Evolutionary conservation across 2,888 invertebrate genomes (phyloP).

Genomic region (Blastobasis adustella): DNA sequence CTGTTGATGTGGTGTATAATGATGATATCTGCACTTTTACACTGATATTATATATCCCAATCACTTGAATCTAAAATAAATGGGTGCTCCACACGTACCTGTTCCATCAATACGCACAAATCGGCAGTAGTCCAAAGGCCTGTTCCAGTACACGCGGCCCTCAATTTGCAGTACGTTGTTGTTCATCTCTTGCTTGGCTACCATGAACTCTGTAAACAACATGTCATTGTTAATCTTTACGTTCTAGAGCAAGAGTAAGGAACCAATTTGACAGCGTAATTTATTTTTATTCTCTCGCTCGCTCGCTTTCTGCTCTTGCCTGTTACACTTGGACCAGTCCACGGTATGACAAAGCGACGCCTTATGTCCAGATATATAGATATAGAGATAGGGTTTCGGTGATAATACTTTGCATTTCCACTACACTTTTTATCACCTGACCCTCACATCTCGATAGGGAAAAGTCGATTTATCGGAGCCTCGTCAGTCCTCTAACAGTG

Average conservation of each 20-base stretch:
- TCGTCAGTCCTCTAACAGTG: no score
- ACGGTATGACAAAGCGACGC: no score
- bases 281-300: neutral
- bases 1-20: no score
- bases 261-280: neutral
- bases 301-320: no score
- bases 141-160: constrained; percentile 19
- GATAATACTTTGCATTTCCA: no score
- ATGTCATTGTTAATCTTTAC: neutral
- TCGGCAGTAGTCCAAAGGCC: constrained; percentile 51
- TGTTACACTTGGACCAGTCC: no score
- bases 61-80: neutral
- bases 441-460: no score
- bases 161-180: constrained; percentile 18
- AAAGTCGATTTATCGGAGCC: no score
- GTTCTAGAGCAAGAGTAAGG: neutral
- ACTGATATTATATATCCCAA: neutral
- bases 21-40: neutral
- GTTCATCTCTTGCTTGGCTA: constrained; percentile 14
- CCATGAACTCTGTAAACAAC: constrained; percentile 29
- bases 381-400: no score
- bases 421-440: no score
- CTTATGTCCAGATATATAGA: no score
- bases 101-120: constrained; percentile 52
- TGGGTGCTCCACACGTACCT: constrained; percentile 22